phyloP scores from a whole-genome alignment of 2,888 invertebrate genomes.

The Microplitis deprimator region DNA sequence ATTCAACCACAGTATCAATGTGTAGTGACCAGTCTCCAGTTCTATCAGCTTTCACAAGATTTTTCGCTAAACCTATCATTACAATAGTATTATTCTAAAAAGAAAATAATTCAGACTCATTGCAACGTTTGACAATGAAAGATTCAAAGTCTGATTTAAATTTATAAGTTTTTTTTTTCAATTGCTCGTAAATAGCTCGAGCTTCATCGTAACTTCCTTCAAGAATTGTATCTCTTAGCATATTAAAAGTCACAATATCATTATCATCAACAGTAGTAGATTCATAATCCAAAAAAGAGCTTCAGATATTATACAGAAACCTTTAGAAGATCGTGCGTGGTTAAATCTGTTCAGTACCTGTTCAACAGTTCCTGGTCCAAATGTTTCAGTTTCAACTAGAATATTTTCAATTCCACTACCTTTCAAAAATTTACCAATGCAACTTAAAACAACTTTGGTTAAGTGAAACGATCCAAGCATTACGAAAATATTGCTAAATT shows the following conservation, averaged over 20 bases:
- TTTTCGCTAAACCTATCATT: conserved; percentile 17
- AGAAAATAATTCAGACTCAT: conserved; percentile 17
- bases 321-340: conserved; percentile 33
- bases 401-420: conserved; percentile 35
- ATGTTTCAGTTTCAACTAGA: conserved; percentile 31
- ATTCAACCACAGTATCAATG: conserved; percentile 3
- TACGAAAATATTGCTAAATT: too few species aligned
- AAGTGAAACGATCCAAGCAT: conserved; percentile 24
- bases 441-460: conserved; percentile 26
- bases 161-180: neutral
- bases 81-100: conserved; percentile 32
- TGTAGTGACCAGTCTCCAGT: conserved; percentile 30
- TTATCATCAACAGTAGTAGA: too few species aligned
- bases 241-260: too few species aligned
- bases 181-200: neutral
- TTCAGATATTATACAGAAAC: conserved; percentile 24
- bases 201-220: neutral
- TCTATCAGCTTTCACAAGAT: conserved; percentile 28
- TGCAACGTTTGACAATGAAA: conserved; percentile 5
- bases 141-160: conserved; percentile 11
- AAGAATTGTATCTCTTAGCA: neutral
- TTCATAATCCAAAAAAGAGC: too few species aligned
- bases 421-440: conserved; percentile 39
- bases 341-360: conserved; percentile 28
- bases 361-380: conserved; percentile 3